Base-by-base conservation (phyloP, 2,113 vertebrate genomes). In the Phoxinus phoxinus region DNA sequence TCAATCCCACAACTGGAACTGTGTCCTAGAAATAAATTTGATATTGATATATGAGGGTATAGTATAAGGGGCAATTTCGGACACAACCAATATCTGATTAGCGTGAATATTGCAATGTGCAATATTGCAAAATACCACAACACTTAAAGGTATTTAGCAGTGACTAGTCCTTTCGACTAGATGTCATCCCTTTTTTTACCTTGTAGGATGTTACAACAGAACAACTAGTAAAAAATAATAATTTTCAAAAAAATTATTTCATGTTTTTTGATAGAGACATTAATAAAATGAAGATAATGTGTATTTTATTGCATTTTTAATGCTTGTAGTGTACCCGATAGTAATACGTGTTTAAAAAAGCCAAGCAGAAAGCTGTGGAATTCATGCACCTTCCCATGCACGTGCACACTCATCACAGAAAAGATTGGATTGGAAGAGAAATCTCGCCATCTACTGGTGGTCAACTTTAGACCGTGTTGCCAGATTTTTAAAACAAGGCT, bases 391-490 rank as follows among this genome's bases (percentile, higher is more conserved):
- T 56, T 56, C 6, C 3, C 17, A 56, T 21, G 11, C 19, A 56
- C 17, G 21, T 21, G 11, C 19, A 56, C 19, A 46, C 73, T 27
- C 12, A 48, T 3, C 8, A 30, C 19, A 4, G 17, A 32, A 19
- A 27, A 25, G 3, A 46, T 12, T 3, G 12, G 9, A 53, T 82
- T 23, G 1, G 21, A 71, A 69, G 73, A 67, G 7, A 67, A 78
- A 79, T 56, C 58, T 58, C 46, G 21, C 84, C 84, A 85, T 79
- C 84, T 79, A 10, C 63, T 79, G 84, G 75, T 37, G 27, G n/a
- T 65, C 59, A 59, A 41, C 53, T 65, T 41, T 25, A 59, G 6
- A 30, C 12, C 4, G 17, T 75, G 25, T 27, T 51, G 5, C 12
- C 11, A 51, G 41, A 75, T 25, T 46, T 27, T 27, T 17, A 9